Base-by-base conservation (phyloP, 2,888 invertebrate species). In the Lottia gigantea region DNA sequence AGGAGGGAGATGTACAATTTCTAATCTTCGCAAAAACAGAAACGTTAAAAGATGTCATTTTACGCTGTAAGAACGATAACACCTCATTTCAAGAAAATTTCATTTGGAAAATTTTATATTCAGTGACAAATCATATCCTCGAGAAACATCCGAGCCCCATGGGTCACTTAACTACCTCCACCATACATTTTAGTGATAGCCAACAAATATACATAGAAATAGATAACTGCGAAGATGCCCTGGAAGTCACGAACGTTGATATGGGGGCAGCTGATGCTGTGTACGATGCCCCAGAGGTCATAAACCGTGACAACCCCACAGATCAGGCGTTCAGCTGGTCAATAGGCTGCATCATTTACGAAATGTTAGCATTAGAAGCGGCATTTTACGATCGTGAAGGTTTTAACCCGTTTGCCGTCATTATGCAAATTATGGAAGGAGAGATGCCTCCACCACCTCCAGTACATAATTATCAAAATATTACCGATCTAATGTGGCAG, bases 301-400 rank as follows among this genome's bases (percentile, higher is more conserved):
- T 81, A n/a, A 73, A 67, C 0, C 70, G 70, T 11, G 71, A 75
- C 46, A 68, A 75, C 63, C 76, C 77, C 23, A 74, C 72, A 25
- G 66, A 72, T 49, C 76, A 71, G 69, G 77, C 81, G 25, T 74
- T 75, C 49, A 70, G 76, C 40, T 83, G 83, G 83, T 72, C 78
- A 2, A 66, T 82, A 40, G 82, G 83, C 4, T 82, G 81, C 67
- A 74, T 83, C 1, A 46, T 79, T 31, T 80, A 81, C 71, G 83
- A 83, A 71, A 72, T 79, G 68, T 66, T 81, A 47, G 78, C 80
- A 64, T 73, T 82, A 61, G 74, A 76, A 68, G 81, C 83, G 31
- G 81, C 81, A 47, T 82, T 71, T 64, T 75, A 75, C 71, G 78
- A 79, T 47, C 61, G 73, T 16, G 66, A 68, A n/a, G 79, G 76